Evolutionary conservation across 1,140 invertebrate genomes (phyloP), one percentile per base, ranked within the genome.

Genomic region (Scaptodrosophila lebanonensis): DNA sequence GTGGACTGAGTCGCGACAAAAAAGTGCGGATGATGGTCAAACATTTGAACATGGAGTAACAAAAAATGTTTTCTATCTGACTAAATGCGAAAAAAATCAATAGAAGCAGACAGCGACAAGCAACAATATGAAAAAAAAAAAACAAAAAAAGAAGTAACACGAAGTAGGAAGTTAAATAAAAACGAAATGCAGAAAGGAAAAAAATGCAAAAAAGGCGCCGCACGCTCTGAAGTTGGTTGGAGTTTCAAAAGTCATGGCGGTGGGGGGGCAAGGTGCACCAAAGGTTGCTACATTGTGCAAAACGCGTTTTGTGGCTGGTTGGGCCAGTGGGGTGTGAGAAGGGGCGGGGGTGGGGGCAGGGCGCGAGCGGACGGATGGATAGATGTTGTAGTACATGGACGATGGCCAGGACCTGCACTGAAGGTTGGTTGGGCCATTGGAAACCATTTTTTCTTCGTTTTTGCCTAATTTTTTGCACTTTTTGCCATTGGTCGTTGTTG

Each of bases 61-160:
- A 50, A 54, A 40, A 63, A 66, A 60, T 52, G 36, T 57, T 61
- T 67, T 35, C 27, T 58, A 62, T 49, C 42, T 35, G 33, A 40
- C 63, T 64, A 72, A 83, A 66, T 72, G 65, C 60, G 67, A 79
- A 84, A 84, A 77, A 84, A 84, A 84, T 84, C 82, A 84, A 84
- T 84, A 84, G 82, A 63, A 84, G 75, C 82, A 84, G 82, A 84
- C 82, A 84, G 65, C 63, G 35, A 58, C 57, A 36, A 35, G 25
- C 20, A 49, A 29, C 18, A 79, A 71, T 66, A 71, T 58, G 64
- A 73, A 71, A 59, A 79, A 79, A 82, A 82, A 70, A 69, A 79
- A 66, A 25, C 39, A 50, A 58, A 45, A 47, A 53, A 56, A 45
- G 59, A 58, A 58, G n/a, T n/a, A n/a, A n/a, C n/a, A n/a, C n/a